Conservation (phyloP, 23 tunicate species). For the Trididemnum miniatum region DNA sequence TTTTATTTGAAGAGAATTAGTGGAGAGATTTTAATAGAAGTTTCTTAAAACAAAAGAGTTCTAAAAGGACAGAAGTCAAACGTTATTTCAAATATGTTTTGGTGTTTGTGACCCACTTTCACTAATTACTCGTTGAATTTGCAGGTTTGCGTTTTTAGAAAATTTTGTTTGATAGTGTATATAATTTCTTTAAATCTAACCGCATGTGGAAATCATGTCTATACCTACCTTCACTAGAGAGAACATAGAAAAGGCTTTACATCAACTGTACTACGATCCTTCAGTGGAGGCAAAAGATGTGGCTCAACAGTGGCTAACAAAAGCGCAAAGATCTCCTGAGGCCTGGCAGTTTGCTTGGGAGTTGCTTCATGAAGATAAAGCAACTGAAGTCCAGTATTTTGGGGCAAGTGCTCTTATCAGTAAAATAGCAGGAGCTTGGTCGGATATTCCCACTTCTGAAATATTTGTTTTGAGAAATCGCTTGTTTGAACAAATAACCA, state of each 20-base stretch:
- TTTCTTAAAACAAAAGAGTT: too few relatives aligned
- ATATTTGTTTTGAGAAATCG: conserved; percentile 44
- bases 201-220: conserved; percentile 22
- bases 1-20: too few relatives aligned
- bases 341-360: conserved; percentile 96
- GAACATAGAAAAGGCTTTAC: conserved; percentile 80
- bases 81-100: too few relatives aligned
- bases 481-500: conserved; percentile 50
- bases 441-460: conserved; percentile 68
- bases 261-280: conserved; percentile 83
- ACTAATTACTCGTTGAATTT: too few relatives aligned
- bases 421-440: conserved; percentile 74
- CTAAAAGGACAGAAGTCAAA: too few relatives aligned
- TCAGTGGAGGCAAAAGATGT: conserved; percentile 58
- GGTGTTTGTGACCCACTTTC: too few relatives aligned
- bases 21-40: too few relatives aligned
- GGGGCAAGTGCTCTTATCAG: conserved; percentile 87
- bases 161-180: too few relatives aligned
- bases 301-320: conserved; percentile 90
- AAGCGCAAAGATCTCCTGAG: conserved; percentile 71
- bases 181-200: too few relatives aligned
- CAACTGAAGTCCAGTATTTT: conserved; percentile 90
- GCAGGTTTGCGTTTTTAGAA: too few relatives aligned
- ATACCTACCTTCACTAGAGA: conserved; percentile 62
- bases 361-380: conserved; percentile 50